Base-by-base conservation (phyloP, 1,140 invertebrate genomes). In the Drosophila setifemur region DNA sequence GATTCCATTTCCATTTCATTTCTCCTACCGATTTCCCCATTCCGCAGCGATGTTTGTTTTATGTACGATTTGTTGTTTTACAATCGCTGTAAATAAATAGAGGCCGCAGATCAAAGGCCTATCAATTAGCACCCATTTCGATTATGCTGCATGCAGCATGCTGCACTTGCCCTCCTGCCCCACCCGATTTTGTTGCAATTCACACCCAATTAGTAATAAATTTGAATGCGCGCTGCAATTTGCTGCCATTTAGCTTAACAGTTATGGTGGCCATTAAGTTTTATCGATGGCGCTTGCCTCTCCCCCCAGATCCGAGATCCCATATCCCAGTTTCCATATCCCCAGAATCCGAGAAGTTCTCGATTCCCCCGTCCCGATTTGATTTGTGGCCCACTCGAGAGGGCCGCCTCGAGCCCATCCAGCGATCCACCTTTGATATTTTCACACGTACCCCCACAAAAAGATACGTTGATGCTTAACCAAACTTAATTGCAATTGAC, bases 121-220 rank as follows among this genome's bases (percentile, higher is more conserved):
- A 76, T 86, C 81, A 86, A 86, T 86, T 86, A 81, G 76, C 81
- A 86, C 81, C 81, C 53, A 39, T 73, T 82, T 76, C 81, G 75
- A 85, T 85, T 85, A 85, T 85, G 79, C 70, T 85, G 81, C 81
- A 86, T 85, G 79, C 66, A 74, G 70, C 52, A 71, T 42, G 8
- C 16, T 57, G 45, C 68, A 86, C 73, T 74, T 79, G 79, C 60
- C 7, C 21, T 14, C 26, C 39, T 33, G 11, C 29, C 54, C 25
- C 9, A 8, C 18, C 40, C 11, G 18, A 23, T 23, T 53, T 47
- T 25, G 47, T 48, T 75, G 73, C 82, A 78, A 82, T 87, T 87
- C 83, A 88, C 83, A 87, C 83, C 83, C 73, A 81, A 88, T 87
- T 87, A 87, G 83, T 87, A 87, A 88, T 87, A 87, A 87, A 87